phyloP scores from a whole-genome alignment of 2,113 vertebrate species.

The Jaculus jaculus region DNA sequence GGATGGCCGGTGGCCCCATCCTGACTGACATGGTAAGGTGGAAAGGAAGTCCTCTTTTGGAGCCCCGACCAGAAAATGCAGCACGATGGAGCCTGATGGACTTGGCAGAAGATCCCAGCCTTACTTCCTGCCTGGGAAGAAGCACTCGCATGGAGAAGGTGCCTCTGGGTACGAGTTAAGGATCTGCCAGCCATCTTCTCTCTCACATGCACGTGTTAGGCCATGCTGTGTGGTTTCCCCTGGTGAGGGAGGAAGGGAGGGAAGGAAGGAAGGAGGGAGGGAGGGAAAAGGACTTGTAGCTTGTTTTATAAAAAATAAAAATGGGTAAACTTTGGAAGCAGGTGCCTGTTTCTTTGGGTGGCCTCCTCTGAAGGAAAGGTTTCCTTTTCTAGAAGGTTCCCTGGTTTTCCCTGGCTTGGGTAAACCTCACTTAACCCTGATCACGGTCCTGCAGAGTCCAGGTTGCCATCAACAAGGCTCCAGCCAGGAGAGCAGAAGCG shows the following conservation, averaged over 20 bases:
- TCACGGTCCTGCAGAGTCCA: not conserved
- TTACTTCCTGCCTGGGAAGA: not conserved
- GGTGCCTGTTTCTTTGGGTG: slow-evolving; percentile 48
- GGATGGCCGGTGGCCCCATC: not conserved
- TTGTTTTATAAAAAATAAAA: slow-evolving; percentile 78
- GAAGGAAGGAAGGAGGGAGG: slow-evolving; percentile 1
- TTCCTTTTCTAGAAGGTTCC: not conserved
- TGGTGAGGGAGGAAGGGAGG: slow-evolving; percentile 36
- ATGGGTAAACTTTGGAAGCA: slow-evolving; percentile 20
- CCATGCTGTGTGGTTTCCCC: slow-evolving; percentile 56
- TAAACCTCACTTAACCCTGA: not conserved
- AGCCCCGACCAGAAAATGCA: not conserved
- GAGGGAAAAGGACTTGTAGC: slow-evolving; percentile 64
- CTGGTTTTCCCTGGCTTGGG: not conserved
- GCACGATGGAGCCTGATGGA: not conserved
- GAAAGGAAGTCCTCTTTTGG: not conserved
- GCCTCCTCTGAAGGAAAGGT: not conserved
- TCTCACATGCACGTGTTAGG: not conserved
- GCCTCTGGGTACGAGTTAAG: not conserved
- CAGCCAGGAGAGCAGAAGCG: not conserved
- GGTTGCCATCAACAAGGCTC: not conserved
- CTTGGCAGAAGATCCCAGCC: not conserved
- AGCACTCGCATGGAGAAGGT: not conserved
- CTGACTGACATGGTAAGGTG: not conserved
- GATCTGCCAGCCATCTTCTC: not conserved